These are phyloP conservation scores for Lagria hirta DNA, from an alignment of 2,888 invertebrate genomes.

Conservation along the genomic window DNA sequence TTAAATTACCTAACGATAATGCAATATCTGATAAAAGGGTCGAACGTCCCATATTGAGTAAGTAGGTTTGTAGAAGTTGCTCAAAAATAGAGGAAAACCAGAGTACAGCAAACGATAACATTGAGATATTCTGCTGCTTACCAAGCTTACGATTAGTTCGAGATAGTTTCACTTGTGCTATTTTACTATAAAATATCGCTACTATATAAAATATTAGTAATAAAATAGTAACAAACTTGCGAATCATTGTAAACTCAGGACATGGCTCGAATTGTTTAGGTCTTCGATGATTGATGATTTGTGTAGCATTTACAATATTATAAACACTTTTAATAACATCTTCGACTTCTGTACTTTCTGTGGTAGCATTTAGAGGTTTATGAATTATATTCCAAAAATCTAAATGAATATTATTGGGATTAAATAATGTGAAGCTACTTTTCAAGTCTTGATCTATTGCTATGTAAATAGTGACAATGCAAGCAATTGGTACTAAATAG, in stretches of 20 bases:
- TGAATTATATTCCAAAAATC: conserved; percentile 36
- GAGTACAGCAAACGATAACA: conserved; percentile 38
- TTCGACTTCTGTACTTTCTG: conserved; percentile 36
- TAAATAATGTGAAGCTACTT: conserved; percentile 18
- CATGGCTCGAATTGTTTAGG: conserved; percentile 13
- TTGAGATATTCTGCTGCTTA: conserved; percentile 35
- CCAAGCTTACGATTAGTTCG: conserved; percentile 18
- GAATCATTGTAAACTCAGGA: conserved; percentile 4
- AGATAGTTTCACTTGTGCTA: conserved; percentile 35
- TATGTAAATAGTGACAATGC: conserved; percentile 34
- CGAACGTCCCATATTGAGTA: conserved; percentile 36
- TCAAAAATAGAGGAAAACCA: conserved; percentile 49
- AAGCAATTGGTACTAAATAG: conserved; percentile 37
- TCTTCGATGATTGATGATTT: conserved; percentile 3
- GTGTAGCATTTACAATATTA: conserved; percentile 37
- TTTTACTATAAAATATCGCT: conserved; percentile 43
- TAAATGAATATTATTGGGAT: conserved; percentile 28
- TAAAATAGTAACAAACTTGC: conserved; percentile 38
- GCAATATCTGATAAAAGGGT: conserved; percentile 40
- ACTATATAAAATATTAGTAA: conserved; percentile 40
- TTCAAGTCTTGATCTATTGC: conserved; percentile 26
- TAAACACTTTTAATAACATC: conserved; percentile 44
- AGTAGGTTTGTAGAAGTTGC: conserved; percentile 42
- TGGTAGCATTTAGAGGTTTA: conserved; percentile 39
- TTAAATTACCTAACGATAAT: conserved; percentile 40